Evolutionary conservation across 2,113 vertebrate species (phyloP).

Genomic region (Hemichromis elongatus): DNA sequence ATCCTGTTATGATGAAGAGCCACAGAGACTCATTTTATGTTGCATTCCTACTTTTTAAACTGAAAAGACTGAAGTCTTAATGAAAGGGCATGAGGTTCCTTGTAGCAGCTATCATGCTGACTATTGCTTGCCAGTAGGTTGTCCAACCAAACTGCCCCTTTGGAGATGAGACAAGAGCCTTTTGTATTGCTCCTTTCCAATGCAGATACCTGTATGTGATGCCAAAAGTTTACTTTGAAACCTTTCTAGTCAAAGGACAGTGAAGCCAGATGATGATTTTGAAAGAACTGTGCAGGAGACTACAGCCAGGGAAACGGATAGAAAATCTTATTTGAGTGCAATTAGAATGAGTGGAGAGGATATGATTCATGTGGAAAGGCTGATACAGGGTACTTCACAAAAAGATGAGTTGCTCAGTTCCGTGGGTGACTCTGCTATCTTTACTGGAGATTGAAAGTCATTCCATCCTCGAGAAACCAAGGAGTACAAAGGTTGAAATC

Average conservation of each 20-base stretch:
- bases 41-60: neutral
- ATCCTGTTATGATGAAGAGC: constrained; percentile 17
- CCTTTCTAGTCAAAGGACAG: neutral
- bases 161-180: neutral
- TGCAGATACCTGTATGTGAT: neutral
- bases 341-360: neutral
- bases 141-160: constrained; percentile 1
- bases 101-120: constrained; percentile 3
- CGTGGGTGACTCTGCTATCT: neutral
- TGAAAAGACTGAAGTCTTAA: neutral
- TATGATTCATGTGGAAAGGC: constrained; percentile 20
- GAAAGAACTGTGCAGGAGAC: neutral
- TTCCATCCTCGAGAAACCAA: neutral
- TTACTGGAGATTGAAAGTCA: neutral
- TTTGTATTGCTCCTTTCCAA: constrained; percentile 20
- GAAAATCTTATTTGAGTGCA: neutral
- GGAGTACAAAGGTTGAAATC: neutral
- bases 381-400: neutral
- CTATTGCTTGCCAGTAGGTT: neutral
- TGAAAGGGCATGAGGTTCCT: constrained; percentile 31
- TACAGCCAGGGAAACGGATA: neutral
- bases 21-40: neutral
- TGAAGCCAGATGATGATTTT: neutral
- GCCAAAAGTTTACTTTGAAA: neutral
- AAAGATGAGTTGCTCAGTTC: neutral